These are phyloP conservation scores for Champsocephalus esox DNA, from an alignment of 2,797 vertebrate species.

Conservation along the genomic window DNA sequence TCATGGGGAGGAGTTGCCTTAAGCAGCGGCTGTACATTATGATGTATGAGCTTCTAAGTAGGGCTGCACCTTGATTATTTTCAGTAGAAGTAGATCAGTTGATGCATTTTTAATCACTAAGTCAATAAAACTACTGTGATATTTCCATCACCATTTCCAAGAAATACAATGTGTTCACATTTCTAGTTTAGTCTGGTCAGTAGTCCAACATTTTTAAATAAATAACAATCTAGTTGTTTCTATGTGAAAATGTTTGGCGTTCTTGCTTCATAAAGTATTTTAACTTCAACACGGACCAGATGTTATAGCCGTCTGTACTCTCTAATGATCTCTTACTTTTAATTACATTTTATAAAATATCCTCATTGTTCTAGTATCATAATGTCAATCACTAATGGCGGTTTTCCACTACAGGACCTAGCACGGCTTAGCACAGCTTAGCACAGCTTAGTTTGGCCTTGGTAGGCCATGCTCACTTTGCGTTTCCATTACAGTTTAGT, in stretches of 20 bases:
- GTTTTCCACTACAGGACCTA: too few species aligned
- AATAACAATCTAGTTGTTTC: too few species aligned
- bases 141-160: neutral
- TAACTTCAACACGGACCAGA: neutral
- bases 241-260: neutral
- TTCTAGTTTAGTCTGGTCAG: neutral
- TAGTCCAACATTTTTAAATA: neutral
- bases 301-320: too few species aligned
- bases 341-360: neutral
- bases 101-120: neutral
- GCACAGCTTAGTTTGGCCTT: too few species aligned
- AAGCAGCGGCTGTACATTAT: neutral
- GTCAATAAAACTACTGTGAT: neutral
- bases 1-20: neutral
- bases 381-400: too few species aligned
- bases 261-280: neutral
- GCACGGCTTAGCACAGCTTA: too few species aligned
- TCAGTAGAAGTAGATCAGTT: neutral
- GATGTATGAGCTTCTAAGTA: neutral
- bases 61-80: neutral
- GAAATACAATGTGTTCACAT: neutral
- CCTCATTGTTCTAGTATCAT: neutral
- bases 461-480: too few species aligned
- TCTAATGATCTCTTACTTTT: too few species aligned
- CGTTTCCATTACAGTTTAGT: too few species aligned